phyloP scores from a whole-genome alignment of 2,888 invertebrate genomes.

The Cheilosia scutellata region DNA sequence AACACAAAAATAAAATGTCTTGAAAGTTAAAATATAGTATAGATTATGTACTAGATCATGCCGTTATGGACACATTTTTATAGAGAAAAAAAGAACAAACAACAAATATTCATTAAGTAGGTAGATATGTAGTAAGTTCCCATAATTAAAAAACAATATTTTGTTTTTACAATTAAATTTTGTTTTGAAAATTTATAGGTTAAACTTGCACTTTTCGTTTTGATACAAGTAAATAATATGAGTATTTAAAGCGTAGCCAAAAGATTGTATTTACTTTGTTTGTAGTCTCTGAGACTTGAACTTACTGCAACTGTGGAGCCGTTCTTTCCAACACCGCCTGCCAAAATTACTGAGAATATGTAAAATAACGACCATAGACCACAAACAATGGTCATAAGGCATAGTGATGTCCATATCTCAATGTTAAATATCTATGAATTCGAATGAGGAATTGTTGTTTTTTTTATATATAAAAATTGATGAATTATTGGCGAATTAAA shows the following conservation, averaged over 20 bases:
- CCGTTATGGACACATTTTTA: constrained; percentile 66
- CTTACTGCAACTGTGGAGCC: constrained; percentile 99
- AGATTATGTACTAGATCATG: constrained; percentile 51
- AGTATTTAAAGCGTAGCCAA: constrained; percentile 78
- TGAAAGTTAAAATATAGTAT: constrained; percentile 20
- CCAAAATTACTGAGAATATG: constrained; percentile 91
- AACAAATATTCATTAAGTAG: neutral
- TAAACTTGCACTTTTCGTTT: constrained; percentile 56
- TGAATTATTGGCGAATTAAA: constrained; percentile 1
- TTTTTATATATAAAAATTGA: neutral
- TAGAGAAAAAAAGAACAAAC: constrained; percentile 30
- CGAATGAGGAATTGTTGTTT: constrained; percentile 56
- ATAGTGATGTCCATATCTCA: constrained; percentile 91
- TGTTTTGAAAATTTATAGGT: constrained; percentile 16
- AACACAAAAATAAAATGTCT: constrained; percentile 40
- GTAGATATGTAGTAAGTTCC: constrained; percentile 57
- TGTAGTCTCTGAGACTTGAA: constrained; percentile 79
- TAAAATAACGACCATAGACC: constrained; percentile 89
- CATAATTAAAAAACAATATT: constrained; percentile 47
- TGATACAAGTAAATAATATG: constrained; percentile 33
- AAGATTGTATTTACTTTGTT: constrained; percentile 77
- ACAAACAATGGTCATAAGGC: constrained; percentile 90
- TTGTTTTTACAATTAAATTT: constrained; percentile 30
- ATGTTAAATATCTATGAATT: constrained; percentile 86
- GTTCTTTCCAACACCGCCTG: constrained; percentile 99